phyloP scores from a whole-genome alignment of 2,113 vertebrate species.

The Nyctibius bracteatus region DNA sequence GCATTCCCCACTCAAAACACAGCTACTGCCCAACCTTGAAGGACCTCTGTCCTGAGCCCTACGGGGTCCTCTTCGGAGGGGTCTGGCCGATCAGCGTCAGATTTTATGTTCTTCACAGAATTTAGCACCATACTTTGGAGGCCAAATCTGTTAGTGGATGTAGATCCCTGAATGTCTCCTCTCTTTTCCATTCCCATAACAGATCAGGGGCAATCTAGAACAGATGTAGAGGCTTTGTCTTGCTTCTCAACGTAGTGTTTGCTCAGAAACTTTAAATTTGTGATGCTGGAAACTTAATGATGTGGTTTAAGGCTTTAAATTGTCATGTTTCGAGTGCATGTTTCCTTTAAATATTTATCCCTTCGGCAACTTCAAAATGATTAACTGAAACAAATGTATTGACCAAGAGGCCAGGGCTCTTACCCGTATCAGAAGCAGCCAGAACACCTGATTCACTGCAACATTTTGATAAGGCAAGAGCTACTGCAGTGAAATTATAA shows the following conservation, averaged over 20 bases:
- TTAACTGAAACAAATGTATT: background rate
- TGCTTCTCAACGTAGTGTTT: background rate
- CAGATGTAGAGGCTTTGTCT: rapidly evolving
- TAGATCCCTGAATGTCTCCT: background rate
- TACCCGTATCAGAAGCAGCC: background rate
- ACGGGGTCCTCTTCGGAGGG: rapidly evolving
- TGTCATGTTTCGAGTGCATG: background rate
- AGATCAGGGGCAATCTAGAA: background rate
- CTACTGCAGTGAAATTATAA: background rate
- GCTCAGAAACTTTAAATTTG: background rate
- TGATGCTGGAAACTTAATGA: background rate
- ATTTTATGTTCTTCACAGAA: background rate
- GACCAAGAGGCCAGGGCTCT: background rate
- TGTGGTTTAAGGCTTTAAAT: background rate
- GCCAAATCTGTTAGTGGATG: background rate
- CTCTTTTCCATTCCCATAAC: background rate
- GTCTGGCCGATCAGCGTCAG: rapidly evolving
- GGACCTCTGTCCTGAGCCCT: background rate
- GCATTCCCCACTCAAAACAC: background rate
- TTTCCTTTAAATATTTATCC: background rate
- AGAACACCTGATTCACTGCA: background rate
- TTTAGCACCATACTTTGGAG: background rate
- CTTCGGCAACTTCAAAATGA: background rate
- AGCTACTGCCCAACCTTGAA: background rate
- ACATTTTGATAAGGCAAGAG: background rate